Base-by-base conservation (phyloP, 2,888 invertebrate genomes). In the Allygus modestus region DNA sequence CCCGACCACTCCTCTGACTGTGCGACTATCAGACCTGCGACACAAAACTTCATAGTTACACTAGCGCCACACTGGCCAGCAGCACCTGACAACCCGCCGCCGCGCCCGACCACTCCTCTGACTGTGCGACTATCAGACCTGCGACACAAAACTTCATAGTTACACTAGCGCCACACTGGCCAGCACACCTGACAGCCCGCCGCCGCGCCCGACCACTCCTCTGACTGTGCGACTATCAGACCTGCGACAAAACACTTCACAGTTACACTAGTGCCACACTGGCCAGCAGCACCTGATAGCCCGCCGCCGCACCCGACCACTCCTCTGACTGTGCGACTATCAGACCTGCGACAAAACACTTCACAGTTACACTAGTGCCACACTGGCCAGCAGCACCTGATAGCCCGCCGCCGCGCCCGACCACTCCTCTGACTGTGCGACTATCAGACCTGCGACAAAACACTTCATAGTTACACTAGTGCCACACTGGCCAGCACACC, bases 221-320 rank as follows among this genome's bases (percentile, higher is more conserved):
- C 73, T 37, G 37, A 37, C 43, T 73, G 41, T 23, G 73, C n/a
- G n/a, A 73, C 73, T 73, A 73, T 73, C 43, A 41, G 73, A 73
- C 73, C 73, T 73, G 73, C 37, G 31, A 37, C 73, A 73, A 4
- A 9, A 37, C 37, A 37, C 33, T n/a, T n/a, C n/a, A n/a, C n/a
- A n/a, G n/a, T n/a, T n/a, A n/a, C n/a, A 94, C 94, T 5, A 81
- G 46, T 15, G 81, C 81, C 84, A 81, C 81, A 0, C 46, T 77
- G 15, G 37, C n/a, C n/a, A n/a, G n/a, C n/a, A n/a, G 51, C 20
- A 51, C 54, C 20, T 51, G 71, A 20, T 54, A 54, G 43, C 69
- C 69, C 15, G 33, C 20, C 4, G 54, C 43, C 20, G 37, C 69
- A 17, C 41, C 69, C 28, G 73, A 33, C 83, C 83, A 83, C 46